Base-by-base conservation (phyloP, 2,888 invertebrate species). In the Ephialtes manifestator region DNA sequence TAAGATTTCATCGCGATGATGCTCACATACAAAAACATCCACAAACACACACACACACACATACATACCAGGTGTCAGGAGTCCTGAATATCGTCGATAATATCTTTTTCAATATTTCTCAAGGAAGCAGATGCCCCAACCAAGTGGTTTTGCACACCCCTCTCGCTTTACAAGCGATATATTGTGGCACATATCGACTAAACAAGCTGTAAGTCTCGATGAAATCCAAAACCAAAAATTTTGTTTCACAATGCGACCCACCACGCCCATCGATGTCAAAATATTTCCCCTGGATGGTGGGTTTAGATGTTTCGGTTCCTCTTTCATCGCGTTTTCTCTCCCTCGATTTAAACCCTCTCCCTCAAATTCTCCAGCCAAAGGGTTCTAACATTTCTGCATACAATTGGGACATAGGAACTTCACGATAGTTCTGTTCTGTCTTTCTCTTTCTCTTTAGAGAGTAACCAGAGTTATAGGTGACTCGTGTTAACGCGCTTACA, bases 221-320 rank as follows among this genome's bases (percentile, higher is more conserved):
- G 85, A 85, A 85, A 87, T 81, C 46, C 51, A 81, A 88, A 84
- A 85, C 86, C 46, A 31, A 84, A 80, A 83, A 35, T 35, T n/a
- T 1, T 60, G 28, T 1, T 11, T 35, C 55, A 77, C 60, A 67
- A 46, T 28, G 20, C 68, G 20, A 35, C 18, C 87, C 86, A 88
- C 88, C 91, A 91, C 93, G 92, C 93, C 93, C 89, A 91, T 88
- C 86, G 86, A 87, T 93, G 93, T 94, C 94, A 93, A 92, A 94
- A 94, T 93, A 94, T 94, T 93, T 93, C 90, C 88, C 75, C 84
- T 85, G 82, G 85, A 74, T 82, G 83, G 85, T 81, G 81, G 84
- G 70, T 63, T 35, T 18, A 15, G 15, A 10, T n/a, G 39, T 1
- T 63, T 65, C 39, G 8, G 48, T 68, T 68, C 48, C 48, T 28